A percentile compares a stretch with the other conserved stretches of the same genome.
Evolutionary conservation across 2,888 invertebrate genomes (phyloP).

Genomic region (Lordiphosa fenestrarum): DNA sequence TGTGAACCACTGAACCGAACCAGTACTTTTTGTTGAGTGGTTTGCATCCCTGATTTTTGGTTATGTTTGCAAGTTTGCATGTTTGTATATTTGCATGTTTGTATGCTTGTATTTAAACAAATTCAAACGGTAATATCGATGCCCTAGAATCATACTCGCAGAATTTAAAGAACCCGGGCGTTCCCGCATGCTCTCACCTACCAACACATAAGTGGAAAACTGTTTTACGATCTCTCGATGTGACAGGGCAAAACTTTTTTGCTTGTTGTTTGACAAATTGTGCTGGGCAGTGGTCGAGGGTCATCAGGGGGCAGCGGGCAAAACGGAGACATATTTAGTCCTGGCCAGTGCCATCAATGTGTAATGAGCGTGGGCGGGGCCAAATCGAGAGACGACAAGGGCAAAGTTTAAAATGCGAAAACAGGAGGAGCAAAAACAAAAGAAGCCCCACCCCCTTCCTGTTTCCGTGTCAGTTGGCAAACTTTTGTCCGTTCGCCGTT

Average conservation of each 20-base stretch:
- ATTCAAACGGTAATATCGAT: too few relatives aligned
- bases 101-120: too few relatives aligned
- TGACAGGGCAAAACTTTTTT: conserved; percentile 37
- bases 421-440: conserved; percentile 39
- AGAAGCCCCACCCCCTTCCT: conserved; percentile 1
- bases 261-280: conserved; percentile 58
- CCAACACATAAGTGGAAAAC: conserved; percentile 17
- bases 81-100: too few relatives aligned
- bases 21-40: too few relatives aligned
- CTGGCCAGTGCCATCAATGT: conserved; percentile 34
- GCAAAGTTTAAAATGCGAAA: conserved; percentile 53
- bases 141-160: too few relatives aligned
- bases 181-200: too few relatives aligned
- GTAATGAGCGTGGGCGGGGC: conserved; percentile 29
- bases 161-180: too few relatives aligned
- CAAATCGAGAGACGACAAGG: conserved; percentile 22
- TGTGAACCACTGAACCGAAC: too few relatives aligned
- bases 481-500: conserved; percentile 44
- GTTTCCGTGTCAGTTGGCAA: conserved; percentile 43
- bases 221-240: conserved; percentile 6
- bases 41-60: too few relatives aligned
- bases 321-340: conserved; percentile 1
- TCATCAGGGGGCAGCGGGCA: neutral
- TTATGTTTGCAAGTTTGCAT: too few relatives aligned
- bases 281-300: conserved; percentile 21